Conservation (phyloP, 2,888 invertebrate genomes). For the Callimorpha dominula region DNA sequence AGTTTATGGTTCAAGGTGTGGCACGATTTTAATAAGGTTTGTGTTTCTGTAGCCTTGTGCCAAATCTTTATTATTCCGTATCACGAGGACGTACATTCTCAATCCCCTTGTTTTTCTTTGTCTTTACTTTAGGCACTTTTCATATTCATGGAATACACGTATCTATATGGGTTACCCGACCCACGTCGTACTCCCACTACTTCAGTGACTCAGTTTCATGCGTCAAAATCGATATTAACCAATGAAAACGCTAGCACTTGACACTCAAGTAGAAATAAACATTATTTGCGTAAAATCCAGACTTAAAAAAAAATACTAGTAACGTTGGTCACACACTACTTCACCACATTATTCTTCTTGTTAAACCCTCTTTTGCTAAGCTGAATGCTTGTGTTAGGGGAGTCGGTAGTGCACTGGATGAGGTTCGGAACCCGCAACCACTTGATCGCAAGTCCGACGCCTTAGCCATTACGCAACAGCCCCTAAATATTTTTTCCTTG, state of each 20-base stretch:
- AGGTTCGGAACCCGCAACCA: too few relatives aligned
- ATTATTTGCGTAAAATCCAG: too few relatives aligned
- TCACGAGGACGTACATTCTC: conserved; percentile 1
- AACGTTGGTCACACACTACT: too few relatives aligned
- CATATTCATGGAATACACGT: conserved; percentile 7
- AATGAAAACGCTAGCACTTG: background rate
- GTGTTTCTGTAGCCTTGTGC: conserved; percentile 13
- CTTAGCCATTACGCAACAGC: too few relatives aligned
- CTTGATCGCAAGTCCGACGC: too few relatives aligned
- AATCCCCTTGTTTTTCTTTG: conserved; percentile 7
- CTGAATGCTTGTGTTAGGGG: too few relatives aligned
- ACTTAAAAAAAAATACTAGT: too few relatives aligned
- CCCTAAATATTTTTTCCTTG: too few relatives aligned
- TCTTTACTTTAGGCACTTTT: conserved; percentile 1
- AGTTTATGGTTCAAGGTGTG: conserved; percentile 16
- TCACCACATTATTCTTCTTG: too few relatives aligned
- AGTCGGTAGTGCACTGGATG: too few relatives aligned
- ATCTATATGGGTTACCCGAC: background rate
- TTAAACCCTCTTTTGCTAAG: too few relatives aligned
- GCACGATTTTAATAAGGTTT: conserved; percentile 10
- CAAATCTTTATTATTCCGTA: conserved; percentile 13
- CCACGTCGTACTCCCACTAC: background rate
- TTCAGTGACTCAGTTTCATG: background rate
- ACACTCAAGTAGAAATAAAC: too few relatives aligned
- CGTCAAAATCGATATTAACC: background rate